Evolutionary conservation across 1,140 invertebrate species (phyloP), one percentile per base, ranked within the genome.

Genomic region (Ips typographus): DNA sequence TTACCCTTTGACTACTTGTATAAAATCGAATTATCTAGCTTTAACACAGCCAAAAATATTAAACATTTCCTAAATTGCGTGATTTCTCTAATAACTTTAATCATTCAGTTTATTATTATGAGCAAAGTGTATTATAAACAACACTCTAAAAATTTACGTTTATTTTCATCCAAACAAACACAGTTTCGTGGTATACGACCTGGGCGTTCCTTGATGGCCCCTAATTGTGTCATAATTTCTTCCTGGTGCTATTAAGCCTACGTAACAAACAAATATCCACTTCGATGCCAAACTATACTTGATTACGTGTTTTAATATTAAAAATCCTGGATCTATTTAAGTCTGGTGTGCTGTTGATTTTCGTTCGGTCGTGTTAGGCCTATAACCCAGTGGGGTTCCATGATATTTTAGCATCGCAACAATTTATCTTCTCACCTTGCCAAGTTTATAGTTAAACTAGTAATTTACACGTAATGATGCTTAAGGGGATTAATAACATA

Each of bases 391-490:
- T n/a, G 52, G 69, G 69, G 64, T 65, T 62, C 69, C 55, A 57
- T 52, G 62, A 71, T 66, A 66, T 71, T 71, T 71, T 71, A 61
- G 57, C 69, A 71, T 55, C 58, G 44, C 22, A 66, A 66, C 64
- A 49, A 71, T 71, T 71, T 71, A 71, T 71, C 49, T 65, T 65
- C 49, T 58, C 58, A 71, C 69, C 69, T 71, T 66, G 64, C 63
- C 68, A 70, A 71, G 69, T 71, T 71, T 71, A 71, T 62, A 71
- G 62, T 66, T 71, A 71, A 52, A 65, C 43, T 58, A 65, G 63
- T 71, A 66, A 71, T 71, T 71, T 71, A 66, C 69, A 71, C 55
- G 69, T 71, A 71, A 71, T 62, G 69, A 66, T 59, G 64, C 56
- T 66, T 71, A 66, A 57, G 61, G 68, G 60, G 61, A 68, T 68